A percentile compares a stretch with the other conserved stretches of the same genome.
Conservation (phyloP, 2,113 vertebrate genomes). For the Indicator indicator region DNA sequence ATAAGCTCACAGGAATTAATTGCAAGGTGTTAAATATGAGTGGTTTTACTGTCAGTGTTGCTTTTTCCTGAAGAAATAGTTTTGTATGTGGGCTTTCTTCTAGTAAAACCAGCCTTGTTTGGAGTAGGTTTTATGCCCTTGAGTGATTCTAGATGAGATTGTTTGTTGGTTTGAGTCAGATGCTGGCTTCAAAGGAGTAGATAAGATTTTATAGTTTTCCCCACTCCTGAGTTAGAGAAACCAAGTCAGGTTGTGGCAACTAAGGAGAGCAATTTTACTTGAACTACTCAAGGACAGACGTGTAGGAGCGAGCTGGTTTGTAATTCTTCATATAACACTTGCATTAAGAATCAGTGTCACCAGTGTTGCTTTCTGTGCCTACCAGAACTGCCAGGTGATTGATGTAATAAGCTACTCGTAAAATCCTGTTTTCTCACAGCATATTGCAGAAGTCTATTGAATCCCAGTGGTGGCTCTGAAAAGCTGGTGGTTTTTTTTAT, state of each 20-base stretch:
- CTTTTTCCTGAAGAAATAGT: background rate
- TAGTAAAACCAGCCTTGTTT: background rate
- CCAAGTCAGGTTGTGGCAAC: background rate
- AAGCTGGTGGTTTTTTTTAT: background rate
- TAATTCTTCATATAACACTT: background rate
- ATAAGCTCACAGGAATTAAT: background rate
- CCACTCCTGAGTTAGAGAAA: background rate
- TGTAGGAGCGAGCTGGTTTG: background rate
- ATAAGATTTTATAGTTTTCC: background rate
- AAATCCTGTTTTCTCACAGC: background rate
- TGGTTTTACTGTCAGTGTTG: background rate
- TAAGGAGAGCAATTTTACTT: background rate
- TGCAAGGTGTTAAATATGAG: fast-evolving
- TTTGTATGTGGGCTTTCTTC: background rate
- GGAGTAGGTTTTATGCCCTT: background rate
- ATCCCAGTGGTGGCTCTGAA: background rate
- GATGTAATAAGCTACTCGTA: background rate
- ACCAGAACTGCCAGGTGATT: background rate
- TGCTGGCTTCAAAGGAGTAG: background rate
- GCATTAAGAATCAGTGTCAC: background rate
- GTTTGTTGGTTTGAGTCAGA: background rate
- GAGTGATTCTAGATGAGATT: background rate
- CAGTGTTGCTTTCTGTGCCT: background rate
- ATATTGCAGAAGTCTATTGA: background rate
- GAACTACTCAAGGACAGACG: background rate